A percentile compares a stretch with the other conserved stretches of the same genome.
Evolutionary conservation across 2,113 vertebrate species (phyloP).

Genomic region (Otolemur garnettii): DNA sequence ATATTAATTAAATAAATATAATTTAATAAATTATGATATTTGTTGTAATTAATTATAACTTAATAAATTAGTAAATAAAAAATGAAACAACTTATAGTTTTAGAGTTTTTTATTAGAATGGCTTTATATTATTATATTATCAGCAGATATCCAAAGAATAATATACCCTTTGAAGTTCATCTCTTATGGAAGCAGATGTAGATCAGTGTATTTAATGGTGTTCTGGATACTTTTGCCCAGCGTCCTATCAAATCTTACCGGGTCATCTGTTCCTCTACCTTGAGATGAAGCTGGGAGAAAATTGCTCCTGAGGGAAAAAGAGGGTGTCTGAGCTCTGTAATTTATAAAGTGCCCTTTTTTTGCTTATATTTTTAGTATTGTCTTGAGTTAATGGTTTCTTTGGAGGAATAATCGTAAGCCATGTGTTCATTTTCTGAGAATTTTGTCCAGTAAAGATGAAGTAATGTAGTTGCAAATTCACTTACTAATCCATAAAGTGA

Average conservation of each 20-base stretch:
- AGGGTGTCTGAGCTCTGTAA: not conserved
- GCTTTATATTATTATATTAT: not conserved
- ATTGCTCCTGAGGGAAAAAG: not conserved
- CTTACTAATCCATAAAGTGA: not conserved
- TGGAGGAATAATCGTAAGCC: not conserved
- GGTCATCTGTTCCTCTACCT: not conserved
- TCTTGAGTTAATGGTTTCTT: not conserved
- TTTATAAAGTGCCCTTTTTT: not conserved
- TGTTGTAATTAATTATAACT: too few relatives aligned
- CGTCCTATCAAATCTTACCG: not conserved
- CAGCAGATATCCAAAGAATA: not conserved
- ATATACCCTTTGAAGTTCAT: not conserved
- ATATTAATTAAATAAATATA: too few relatives aligned
- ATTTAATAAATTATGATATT: too few relatives aligned
- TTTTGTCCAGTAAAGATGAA: not conserved
- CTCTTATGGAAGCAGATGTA: not conserved
- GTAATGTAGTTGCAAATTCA: not conserved
- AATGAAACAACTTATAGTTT: not conserved
- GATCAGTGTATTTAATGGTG: not conserved
- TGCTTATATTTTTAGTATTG: not conserved
- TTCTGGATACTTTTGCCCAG: not conserved
- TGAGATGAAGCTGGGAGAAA: not conserved
- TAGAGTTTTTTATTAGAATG: not conserved
- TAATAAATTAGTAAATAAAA: not conserved
- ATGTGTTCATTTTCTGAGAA: not conserved